Evolutionary conservation across 2,888 invertebrate species (phyloP), one percentile per base, ranked within the genome.

Genomic region (Crocallis elinguaria): DNA sequence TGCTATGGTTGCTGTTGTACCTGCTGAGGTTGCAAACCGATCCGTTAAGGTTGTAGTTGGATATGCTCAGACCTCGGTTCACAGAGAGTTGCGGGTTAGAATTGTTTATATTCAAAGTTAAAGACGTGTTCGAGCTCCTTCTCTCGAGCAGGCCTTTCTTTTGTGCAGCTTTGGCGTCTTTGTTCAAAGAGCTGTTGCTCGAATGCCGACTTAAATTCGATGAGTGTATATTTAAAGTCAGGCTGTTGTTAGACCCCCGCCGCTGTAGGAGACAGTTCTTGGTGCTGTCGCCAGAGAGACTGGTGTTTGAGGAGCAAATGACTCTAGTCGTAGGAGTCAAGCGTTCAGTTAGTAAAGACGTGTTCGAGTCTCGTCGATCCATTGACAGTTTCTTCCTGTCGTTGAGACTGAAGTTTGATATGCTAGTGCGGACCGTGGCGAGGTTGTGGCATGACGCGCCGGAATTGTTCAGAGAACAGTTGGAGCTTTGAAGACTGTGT

Each of bases 51-150:
- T 92, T 91, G 54, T 92, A 92, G 62, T 92, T 93, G 0, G 93
- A 93, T 8, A 92, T 79, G 51, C 92, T 92, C 0, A 93, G 67
- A 0, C 84, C 87, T 50, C 86, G 70, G 45, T 89, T 92, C 0
- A 81, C 82, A 0, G 93, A 92, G 17, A 92, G 62, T 49, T 91
- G 92, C 0, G 90, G 86, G 49, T 88, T 90, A 0, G 89, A 88
- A 16, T 73, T 87, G 50, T 89, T 91, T 6, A 92, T 91, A 52
- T 96, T 96, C 14, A 98, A 93, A 0, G 98, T 98, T 1, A 98
- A 87, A 49, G 97, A 97, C 0, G 98, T 97, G 76, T 97, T 98
- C 0, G 98, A 98, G 42, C 98, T 98, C 45, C 98, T 92, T 17
- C 98, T 93, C 76, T 97, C 97, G 3, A 97, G 84, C 0, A 97